These are phyloP conservation scores for Microctenopoma lineatum DNA, from an alignment of 2,797 vertebrate species.

Conservation along the genomic window DNA sequence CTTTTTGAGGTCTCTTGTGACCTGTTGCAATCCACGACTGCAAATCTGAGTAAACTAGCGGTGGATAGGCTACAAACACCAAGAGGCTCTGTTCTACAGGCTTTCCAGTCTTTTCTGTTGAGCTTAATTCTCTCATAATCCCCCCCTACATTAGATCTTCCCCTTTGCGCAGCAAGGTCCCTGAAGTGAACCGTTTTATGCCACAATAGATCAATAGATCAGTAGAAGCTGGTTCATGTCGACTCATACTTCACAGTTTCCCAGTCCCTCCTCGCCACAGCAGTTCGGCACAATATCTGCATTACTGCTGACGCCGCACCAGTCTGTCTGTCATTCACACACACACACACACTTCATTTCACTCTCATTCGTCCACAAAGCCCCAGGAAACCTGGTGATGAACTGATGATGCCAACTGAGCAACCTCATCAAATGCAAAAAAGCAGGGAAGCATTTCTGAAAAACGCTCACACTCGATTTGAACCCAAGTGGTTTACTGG, in stretches of 20 bases:
- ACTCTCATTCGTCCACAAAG: not conserved
- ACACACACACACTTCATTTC: not conserved
- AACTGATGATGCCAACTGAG: no score
- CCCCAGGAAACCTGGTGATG: not conserved
- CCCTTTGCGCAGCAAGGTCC: conserved; percentile 8
- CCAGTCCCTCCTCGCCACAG: not conserved
- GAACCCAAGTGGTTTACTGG: not conserved
- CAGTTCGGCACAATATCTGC: not conserved
- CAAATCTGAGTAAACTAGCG: conserved; percentile 34
- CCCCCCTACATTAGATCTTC: not conserved
- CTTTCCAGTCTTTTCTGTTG: conserved; percentile 19
- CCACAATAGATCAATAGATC: conserved; percentile 28
- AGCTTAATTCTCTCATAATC: conserved; percentile 21
- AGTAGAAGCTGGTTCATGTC: not conserved
- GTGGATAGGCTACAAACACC: conserved; percentile 21
- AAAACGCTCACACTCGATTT: no score
- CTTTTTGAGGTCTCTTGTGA: conserved; percentile 24
- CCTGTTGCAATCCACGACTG: conserved; percentile 28
- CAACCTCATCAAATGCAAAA: no score
- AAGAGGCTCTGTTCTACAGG: conserved; percentile 18
- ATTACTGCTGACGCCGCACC: not conserved
- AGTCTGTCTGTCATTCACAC: not conserved
- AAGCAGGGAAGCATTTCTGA: no score
- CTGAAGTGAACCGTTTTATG: conserved; percentile 19
- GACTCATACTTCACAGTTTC: not conserved